These are phyloP conservation scores for Balaenoptera acutorostrata DNA, from an alignment of 2,113 vertebrate genomes.

Conservation along the genomic window DNA sequence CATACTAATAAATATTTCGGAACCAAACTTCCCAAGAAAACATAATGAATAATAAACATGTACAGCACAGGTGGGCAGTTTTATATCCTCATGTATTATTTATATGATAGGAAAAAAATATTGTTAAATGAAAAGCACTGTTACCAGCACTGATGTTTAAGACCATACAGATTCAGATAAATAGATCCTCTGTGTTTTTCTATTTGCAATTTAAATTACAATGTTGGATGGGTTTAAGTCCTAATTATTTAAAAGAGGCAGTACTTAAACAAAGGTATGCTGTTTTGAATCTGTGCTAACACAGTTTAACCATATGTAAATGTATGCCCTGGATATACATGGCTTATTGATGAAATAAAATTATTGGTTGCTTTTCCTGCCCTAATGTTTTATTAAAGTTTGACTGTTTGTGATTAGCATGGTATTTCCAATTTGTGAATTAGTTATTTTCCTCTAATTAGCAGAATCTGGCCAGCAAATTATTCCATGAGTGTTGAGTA, in stretches of 20 bases:
- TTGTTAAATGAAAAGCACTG: not conserved
- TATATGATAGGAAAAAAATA: not conserved
- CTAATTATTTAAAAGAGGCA: not conserved
- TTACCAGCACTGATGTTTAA: not conserved
- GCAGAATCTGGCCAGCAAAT: not conserved
- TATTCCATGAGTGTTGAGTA: not conserved
- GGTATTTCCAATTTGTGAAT: not conserved
- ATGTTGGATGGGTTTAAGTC: conserved; percentile 27
- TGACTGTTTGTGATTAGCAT: not conserved
- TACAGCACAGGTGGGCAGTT: not conserved
- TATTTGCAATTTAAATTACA: conserved; percentile 59
- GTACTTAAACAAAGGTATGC: conserved; percentile 32
- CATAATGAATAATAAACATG: not conserved
- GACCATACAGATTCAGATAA: not conserved
- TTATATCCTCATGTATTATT: not conserved
- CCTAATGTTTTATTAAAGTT: not conserved
- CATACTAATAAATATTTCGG: not conserved
- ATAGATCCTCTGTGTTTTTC: not conserved
- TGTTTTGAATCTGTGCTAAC: not conserved
- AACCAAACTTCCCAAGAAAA: not conserved
- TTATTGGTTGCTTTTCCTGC: not conserved
- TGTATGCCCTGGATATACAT: rapidly evolving
- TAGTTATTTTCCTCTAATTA: not conserved
- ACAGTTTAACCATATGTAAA: conserved; percentile 34
- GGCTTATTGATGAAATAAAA: not conserved